Base-by-base conservation (phyloP, 1,140 invertebrate species). In the Drosophila willistoni region DNA sequence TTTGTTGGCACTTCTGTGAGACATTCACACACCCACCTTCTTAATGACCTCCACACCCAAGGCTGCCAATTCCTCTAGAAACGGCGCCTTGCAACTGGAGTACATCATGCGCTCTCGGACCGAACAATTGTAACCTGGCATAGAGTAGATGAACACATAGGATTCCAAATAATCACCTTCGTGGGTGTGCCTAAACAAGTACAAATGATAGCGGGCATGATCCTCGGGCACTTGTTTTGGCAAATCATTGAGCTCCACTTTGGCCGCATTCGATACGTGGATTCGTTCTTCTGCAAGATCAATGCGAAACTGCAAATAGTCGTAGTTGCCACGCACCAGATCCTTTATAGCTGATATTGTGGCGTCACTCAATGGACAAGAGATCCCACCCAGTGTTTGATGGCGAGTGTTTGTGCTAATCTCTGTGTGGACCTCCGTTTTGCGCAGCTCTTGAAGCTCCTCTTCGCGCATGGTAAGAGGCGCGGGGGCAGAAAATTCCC, bases 21-120 rank as follows among this genome's bases (percentile, higher is more conserved):
- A 29, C 6, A 29, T 10, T 36, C 7, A 9, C 0, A 5, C 71
- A 91, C 93, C 93, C 91, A 98, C 97, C 94, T 97, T 97, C 94
- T 98, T 98, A 0, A 90, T 92, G 71, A 96, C 93, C 42, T 94
- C 94, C 64, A 99, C 93, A 41, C 95, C 95, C 67, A 97, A 92
- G 25, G 94, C 95, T 80, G 97, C 94, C 73, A 98, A 95, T 33
- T 95, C 94, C 72, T 97, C 95, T 22, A 98, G 93, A 55, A 99
- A 94, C 17, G 97, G 96, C 73, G 95, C 96, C 93, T 99, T 99
- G 92, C 98, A 99, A 79, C 98, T 98, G 1, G 98, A 99, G 93
- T 99, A 99, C 81, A 99, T 93, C 98, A 99, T 99, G 81, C 98
- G 94, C 92, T 99, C 98, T 92, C 98, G 98, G 71, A 99, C 97